These are phyloP conservation scores for Chaetodon trifasciatus DNA, from an alignment of 2,797 vertebrate species.

Conservation along the genomic window DNA sequence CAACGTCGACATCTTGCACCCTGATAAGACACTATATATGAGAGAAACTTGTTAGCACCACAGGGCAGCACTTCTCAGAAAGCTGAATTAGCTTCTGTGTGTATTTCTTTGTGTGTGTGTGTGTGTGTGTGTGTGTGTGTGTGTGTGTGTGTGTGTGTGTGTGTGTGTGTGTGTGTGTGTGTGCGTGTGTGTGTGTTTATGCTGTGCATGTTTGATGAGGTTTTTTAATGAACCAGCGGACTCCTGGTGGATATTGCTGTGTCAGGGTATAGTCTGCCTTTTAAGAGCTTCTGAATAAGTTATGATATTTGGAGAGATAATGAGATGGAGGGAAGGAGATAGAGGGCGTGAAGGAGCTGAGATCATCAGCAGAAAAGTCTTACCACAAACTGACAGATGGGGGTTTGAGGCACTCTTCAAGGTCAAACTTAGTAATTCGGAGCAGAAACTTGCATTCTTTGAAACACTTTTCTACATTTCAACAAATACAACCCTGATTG, in stretches of 20 bases:
- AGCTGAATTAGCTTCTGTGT: constrained; percentile 60
- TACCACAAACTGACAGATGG: constrained; percentile 67
- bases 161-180: too few relatives aligned
- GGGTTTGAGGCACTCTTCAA: constrained; percentile 66
- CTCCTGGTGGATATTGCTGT: constrained; percentile 79
- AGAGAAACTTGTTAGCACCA: constrained; percentile 69
- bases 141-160: constrained; percentile 34
- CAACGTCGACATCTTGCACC: constrained; percentile 18
- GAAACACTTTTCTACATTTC: constrained; percentile 2
- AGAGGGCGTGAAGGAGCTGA: constrained; percentile 66
- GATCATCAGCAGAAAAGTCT: constrained; percentile 78
- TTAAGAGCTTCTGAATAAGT: constrained; percentile 85
- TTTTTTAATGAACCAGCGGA: constrained; percentile 82
- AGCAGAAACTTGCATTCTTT: constrained; percentile 32
- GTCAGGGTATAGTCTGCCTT: constrained; percentile 82
- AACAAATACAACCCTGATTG: neutral
- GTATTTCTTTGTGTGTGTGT: constrained; percentile 26
- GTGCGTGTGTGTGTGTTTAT: constrained; percentile 63
- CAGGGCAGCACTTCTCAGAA: constrained; percentile 56
- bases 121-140: constrained; percentile 64
- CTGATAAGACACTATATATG: constrained; percentile 30
- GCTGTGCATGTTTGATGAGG: constrained; percentile 80
- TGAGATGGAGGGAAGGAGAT: constrained; percentile 78
- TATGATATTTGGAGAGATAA: constrained; percentile 87
- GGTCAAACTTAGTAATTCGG: constrained; percentile 61